phyloP scores from a whole-genome alignment of 2,888 invertebrate species.

The Cephus pygmeus region DNA sequence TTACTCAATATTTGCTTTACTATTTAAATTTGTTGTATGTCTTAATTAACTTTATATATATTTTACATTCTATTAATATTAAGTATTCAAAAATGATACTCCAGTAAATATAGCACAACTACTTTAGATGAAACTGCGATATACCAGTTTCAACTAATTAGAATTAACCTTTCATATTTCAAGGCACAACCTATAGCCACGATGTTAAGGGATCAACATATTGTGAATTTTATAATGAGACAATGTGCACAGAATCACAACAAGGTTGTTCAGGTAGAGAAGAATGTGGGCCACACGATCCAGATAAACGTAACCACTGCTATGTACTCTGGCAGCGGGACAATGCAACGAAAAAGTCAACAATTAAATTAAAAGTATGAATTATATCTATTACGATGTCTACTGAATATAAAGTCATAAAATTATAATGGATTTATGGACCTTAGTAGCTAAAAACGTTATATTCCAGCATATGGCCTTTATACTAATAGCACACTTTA shows the following conservation, averaged over 20 bases:
- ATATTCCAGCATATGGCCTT: background rate
- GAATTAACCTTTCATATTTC: background rate
- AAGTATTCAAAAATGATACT: background rate
- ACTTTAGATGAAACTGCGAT: background rate
- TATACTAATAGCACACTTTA: background rate
- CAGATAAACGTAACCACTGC: conserved; percentile 83
- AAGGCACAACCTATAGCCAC: conserved; percentile 42
- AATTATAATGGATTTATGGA: background rate
- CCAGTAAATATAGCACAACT: background rate
- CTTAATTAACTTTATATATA: background rate
- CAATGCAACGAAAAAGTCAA: conserved; percentile 72
- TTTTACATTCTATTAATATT: background rate
- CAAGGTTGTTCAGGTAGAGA: conserved; percentile 69
- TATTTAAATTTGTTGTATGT: background rate
- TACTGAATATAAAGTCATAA: conserved; percentile 57
- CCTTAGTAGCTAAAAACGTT: background rate
- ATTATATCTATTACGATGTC: conserved; percentile 27
- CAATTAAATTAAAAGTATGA: conserved; percentile 63
- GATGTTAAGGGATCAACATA: conserved; percentile 67
- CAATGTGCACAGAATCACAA: conserved; percentile 67
- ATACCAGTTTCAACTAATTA: background rate
- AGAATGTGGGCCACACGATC: conserved; percentile 75
- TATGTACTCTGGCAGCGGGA: conserved; percentile 84
- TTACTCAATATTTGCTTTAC: background rate
- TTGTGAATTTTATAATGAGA: conserved; percentile 79